Conservation (phyloP, 2,888 invertebrate species). For the Drepanosiphum platanoidis region DNA sequence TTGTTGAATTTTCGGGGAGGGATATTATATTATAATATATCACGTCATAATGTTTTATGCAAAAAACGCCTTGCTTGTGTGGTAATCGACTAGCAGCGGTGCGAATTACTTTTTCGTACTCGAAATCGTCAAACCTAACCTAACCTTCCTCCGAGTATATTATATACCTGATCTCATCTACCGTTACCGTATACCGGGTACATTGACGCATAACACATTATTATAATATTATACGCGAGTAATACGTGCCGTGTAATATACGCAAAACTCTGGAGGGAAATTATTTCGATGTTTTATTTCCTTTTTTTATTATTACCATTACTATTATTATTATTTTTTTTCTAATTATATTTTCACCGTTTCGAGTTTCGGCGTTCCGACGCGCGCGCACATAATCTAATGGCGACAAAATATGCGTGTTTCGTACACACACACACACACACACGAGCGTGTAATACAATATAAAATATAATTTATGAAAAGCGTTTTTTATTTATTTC, state of each 20-base stretch:
- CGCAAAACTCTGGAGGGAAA: neutral
- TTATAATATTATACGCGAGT: neutral
- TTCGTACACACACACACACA: neutral
- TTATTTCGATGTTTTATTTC: conserved; percentile 1
- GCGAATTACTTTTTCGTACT: neutral
- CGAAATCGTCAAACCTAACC: too few relatives aligned
- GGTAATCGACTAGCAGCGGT: neutral
- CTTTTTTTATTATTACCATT: neutral
- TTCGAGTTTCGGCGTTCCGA: neutral
- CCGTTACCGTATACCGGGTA: neutral
- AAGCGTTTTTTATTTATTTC: too few relatives aligned
- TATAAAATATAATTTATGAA: conserved; percentile 36
- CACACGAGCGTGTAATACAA: neutral
- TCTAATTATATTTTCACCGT: conserved; percentile 37
- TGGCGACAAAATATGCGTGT: conserved; percentile 56
- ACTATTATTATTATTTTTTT: neutral
- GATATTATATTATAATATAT: too few relatives aligned
- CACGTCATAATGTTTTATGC: too few relatives aligned
- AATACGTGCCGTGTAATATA: neutral
- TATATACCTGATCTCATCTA: too few relatives aligned
- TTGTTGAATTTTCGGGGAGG: too few relatives aligned
- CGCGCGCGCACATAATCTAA: neutral
- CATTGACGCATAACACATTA: too few relatives aligned
- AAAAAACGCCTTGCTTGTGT: too few relatives aligned
- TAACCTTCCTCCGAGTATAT: too few relatives aligned